Evolutionary conservation across 2,113 vertebrate genomes (phyloP), one percentile per base, ranked within the genome.

Genomic region (Isichthys henryi): DNA sequence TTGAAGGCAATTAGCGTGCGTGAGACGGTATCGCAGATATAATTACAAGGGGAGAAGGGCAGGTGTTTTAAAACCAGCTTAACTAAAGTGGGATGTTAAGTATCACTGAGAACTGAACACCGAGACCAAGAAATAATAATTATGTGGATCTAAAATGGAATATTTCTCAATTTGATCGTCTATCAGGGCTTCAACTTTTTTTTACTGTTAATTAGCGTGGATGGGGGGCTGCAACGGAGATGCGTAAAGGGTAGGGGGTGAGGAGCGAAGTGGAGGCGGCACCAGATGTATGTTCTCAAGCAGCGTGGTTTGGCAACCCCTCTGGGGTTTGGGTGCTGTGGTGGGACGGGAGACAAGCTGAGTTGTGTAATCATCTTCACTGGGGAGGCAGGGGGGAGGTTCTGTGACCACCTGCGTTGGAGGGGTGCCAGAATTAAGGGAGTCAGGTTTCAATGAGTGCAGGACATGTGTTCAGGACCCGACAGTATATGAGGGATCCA

Each of bases 1-100:
- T 96, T 95, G 95, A 97, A 92, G 77, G 89, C 97, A 96, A 97
- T 96, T 97, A 96, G 93, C 94, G 93, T 93, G 94, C 94, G 96
- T 97, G 97, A 97, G 97, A 96, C 94, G 96, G 94, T 91, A 94
- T 95, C 96, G 96, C 95, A 94, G 95, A 97, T 96, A 94, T 96
- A 97, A 97, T 97, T 97, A 96, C 94, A 94, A 95, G 95, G 94
- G 95, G 21, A 93, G 94, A 94, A 95, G 95, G 94, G 94, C 92
- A 95, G 95, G 93, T 94, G 62, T 94, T 97, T 96, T 94, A 95
- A 94, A 94, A 92, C 95, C 94, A 96, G 96, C 96, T 95, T 96
- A 95, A 92, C 23, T 90, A 92, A 96, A 94, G 94, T 92, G 92
- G 95, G 92, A 94, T 90, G 95, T 94, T 93, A 92, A 91, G 91